These are phyloP conservation scores for Sphenopsis melanotis DNA, from an alignment of 2,797 vertebrate species.

Conservation along the genomic window DNA sequence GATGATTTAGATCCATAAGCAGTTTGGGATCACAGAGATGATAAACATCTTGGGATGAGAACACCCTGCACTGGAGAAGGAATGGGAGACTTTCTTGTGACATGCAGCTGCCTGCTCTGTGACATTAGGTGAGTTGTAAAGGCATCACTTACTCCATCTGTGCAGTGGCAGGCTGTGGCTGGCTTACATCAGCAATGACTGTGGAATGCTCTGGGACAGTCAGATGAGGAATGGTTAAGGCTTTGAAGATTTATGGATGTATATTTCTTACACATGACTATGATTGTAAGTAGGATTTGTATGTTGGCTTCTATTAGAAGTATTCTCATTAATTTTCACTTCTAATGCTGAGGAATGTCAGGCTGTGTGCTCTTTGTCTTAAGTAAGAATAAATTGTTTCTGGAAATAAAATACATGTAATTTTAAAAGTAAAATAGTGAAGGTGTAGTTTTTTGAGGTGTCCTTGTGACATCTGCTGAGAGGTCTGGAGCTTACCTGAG, in stretches of 20 bases:
- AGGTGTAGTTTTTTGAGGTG: not conserved
- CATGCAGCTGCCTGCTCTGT: not conserved
- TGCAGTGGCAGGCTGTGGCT: not conserved
- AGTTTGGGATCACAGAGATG: not conserved
- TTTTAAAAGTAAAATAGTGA: not conserved
- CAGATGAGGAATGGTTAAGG: not conserved
- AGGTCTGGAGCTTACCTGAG: not conserved
- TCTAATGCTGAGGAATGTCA: not conserved
- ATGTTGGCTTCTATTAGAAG: not conserved
- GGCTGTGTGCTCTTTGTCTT: not conserved
- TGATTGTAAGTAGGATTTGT: not conserved
- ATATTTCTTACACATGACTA: rapidly evolving
- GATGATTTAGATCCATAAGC: not conserved
- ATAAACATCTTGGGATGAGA: not conserved
- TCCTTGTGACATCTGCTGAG: not conserved
- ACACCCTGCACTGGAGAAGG: rapidly evolving
- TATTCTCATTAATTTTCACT: not conserved
- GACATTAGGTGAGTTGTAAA: not conserved
- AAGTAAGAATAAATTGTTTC: not conserved
- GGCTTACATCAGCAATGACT: not conserved
- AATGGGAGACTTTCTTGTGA: not conserved
- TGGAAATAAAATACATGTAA: not conserved
- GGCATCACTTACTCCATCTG: not conserved
- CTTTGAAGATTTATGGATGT: not conserved
- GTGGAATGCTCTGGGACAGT: not conserved